Conservation (phyloP, 2,113 vertebrate genomes). For the Apus apus region DNA sequence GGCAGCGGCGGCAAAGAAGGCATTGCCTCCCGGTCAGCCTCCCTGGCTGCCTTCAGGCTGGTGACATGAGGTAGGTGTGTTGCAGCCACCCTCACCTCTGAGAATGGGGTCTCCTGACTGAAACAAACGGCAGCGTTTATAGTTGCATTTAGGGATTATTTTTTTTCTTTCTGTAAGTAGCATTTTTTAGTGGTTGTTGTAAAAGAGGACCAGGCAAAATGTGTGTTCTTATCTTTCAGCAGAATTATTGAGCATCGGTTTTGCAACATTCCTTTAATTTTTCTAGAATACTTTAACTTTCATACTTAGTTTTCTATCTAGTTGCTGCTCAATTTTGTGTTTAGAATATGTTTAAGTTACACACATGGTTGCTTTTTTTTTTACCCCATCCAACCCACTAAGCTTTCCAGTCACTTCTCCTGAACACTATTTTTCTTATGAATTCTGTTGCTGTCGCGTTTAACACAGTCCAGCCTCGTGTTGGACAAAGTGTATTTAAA, state of each 20-base stretch:
- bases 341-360: not conserved
- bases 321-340: not conserved
- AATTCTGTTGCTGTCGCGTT: not conserved
- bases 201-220: not conserved
- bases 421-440: not conserved
- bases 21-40: not conserved
- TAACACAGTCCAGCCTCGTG: not conserved
- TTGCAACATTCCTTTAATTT: not conserved
- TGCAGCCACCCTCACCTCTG: not conserved
- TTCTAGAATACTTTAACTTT: not conserved
- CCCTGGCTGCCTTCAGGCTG: fast-evolving
- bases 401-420: not conserved
- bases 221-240: not conserved
- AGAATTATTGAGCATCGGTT: not conserved
- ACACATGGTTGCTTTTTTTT: not conserved
- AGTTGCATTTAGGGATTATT: not conserved
- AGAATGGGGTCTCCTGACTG: not conserved
- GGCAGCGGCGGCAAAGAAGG: not conserved
- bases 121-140: not conserved
- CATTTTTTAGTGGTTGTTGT: not conserved
- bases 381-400: not conserved
- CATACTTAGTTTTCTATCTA: not conserved
- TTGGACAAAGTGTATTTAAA: not conserved
- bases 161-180: not conserved
- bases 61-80: fast-evolving